Base-by-base conservation (phyloP, 2,113 vertebrate genomes). In the Zosterops japonicus region DNA sequence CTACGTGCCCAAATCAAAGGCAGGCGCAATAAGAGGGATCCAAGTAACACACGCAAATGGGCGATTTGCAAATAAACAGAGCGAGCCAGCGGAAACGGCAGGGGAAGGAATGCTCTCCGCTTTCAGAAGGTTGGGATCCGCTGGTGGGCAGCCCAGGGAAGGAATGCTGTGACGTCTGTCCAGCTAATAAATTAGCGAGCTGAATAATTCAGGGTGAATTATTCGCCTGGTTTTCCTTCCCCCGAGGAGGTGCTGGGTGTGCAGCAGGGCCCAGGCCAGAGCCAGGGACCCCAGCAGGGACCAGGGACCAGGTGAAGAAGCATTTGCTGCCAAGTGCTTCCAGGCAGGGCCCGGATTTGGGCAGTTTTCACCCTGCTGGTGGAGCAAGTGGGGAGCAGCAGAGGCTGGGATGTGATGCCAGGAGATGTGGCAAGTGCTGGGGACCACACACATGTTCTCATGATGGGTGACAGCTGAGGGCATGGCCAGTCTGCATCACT, bases 51-150 rank as follows among this genome's bases (percentile, higher is more conserved):
- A 94, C 10, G 7, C 89, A 95, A 83, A 57, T 0, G 8, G 92
- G 67, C 46, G 60, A 75, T 95, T 93, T 96, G 94, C 91, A 95
- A 96, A 97, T 59, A 96, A 94, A 97, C 95, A 90, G 52, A 77
- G 81, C 25, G 49, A 67, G 67, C 55, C 95, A 80, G 89, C 47
- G 78, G 93, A 95, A 96, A 78, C 16, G 31, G 68, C 60, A 8
- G 42, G 79, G 87, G 78, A 89, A 91, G 93, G 92, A 95, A 96
- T 86, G 91, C 94, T 95, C 83, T 52, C 65, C 4, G 1, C 52
- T 86, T 89, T 87, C 82, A 93, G 93, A 65, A 95, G 92, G 96
- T 59, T 87, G 80, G 70, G 92, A 96, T 88, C 80, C 64, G 91
- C 89, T 95, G 89, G 85, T 88, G 87, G 96, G 94, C 93, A 95